These are phyloP conservation scores for Chirona hameri DNA, from an alignment of 2,888 invertebrate species.

Conservation along the genomic window DNA sequence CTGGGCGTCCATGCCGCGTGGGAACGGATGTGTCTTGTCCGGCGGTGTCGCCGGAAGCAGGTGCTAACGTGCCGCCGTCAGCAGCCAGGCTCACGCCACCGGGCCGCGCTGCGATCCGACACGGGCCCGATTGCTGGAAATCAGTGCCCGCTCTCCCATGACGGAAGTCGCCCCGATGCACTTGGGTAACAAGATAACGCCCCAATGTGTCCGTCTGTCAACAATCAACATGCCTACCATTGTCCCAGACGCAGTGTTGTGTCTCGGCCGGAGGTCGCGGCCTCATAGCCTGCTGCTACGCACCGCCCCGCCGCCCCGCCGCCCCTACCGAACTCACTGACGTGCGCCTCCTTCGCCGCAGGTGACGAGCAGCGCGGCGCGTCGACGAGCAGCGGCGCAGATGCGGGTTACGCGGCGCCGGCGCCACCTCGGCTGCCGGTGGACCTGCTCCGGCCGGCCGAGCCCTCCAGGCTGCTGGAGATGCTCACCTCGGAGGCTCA, in stretches of 20 bases:
- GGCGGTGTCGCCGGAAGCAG: too few species aligned
- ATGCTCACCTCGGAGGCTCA: not conserved
- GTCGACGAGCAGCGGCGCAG: not conserved
- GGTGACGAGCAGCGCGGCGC: not conserved
- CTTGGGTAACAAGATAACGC: too few species aligned
- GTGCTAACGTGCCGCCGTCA: too few species aligned
- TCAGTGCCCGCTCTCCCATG: too few species aligned
- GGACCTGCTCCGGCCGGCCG: not conserved
- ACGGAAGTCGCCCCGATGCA: too few species aligned
- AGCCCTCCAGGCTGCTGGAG: constrained; percentile 22
- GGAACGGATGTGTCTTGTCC: too few species aligned
- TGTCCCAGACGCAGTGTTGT: not conserved
- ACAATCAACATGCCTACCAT: not conserved
- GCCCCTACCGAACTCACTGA: too few species aligned
- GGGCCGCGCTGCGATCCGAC: too few species aligned
- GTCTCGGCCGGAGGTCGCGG: not conserved
- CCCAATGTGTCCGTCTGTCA: not conserved
- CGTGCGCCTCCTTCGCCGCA: not conserved
- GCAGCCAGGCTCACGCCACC: too few species aligned
- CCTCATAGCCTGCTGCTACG: not conserved
- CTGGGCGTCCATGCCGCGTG: too few species aligned
- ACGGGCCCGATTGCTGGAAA: too few species aligned
- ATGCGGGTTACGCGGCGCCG: not conserved
- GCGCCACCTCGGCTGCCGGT: not conserved
- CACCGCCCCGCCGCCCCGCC: not conserved